Evolutionary conservation across 2,113 vertebrate species (phyloP).

Genomic region (Haliaeetus leucogaster): DNA sequence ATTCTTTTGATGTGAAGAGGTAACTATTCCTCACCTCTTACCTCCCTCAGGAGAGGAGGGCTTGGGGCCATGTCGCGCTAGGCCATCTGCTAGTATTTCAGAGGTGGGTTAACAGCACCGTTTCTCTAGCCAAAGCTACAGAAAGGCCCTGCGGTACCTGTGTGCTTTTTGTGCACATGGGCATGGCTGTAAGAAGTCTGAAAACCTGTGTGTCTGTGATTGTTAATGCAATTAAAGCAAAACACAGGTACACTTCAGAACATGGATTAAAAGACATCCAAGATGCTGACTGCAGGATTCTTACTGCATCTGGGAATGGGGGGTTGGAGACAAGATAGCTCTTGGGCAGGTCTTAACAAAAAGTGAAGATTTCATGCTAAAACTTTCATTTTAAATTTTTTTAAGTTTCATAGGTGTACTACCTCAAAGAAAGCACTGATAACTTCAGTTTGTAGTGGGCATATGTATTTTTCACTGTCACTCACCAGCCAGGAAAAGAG

Average conservation of each 20-base stretch:
- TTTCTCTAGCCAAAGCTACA: not conserved
- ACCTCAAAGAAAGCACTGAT: not conserved
- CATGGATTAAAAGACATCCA: not conserved
- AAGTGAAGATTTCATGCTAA: not conserved
- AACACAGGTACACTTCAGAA: not conserved
- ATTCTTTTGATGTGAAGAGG: not conserved
- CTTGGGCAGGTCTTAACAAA: not conserved
- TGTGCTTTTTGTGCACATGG: not conserved
- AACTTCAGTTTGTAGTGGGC: not conserved
- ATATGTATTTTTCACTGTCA: not conserved
- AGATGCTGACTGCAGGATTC: not conserved
- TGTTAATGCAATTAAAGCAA: not conserved
- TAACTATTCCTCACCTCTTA: not conserved
- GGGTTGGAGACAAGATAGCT: not conserved
- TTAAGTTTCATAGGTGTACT: not conserved
- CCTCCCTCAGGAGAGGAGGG: not conserved
- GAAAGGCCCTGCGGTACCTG: not conserved
- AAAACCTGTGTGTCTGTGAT: not conserved
- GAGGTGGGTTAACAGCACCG: not conserved
- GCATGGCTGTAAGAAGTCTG: not conserved
- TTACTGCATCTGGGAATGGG: not conserved
- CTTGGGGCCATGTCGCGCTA: fast-evolving
- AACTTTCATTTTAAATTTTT: not conserved
- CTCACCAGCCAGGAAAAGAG: not conserved
- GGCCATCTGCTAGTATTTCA: not conserved